Conservation (phyloP, 2,888 invertebrate species). For the Lacanobia oleracea region DNA sequence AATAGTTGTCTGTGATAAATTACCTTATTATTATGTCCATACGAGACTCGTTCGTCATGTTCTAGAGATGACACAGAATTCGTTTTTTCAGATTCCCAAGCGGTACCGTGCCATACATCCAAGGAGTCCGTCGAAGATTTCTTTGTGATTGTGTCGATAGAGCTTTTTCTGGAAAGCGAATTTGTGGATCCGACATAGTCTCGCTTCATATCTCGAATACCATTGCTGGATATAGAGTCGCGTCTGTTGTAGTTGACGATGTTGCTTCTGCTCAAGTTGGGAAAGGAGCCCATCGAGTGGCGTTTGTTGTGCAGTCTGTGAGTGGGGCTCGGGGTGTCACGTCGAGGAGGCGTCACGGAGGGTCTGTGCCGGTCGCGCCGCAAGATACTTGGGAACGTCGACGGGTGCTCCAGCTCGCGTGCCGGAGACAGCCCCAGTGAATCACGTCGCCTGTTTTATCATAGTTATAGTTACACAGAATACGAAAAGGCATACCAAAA, state of each 20-base stretch:
- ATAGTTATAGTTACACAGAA: constrained; percentile 63
- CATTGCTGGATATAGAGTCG: constrained; percentile 83
- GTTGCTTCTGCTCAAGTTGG: constrained; percentile 83
- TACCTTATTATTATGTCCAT: constrained; percentile 85
- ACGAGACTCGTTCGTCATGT: constrained; percentile 89
- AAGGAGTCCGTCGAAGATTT: constrained; percentile 93
- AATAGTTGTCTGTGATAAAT: constrained; percentile 70
- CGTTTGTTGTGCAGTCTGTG: constrained; percentile 82
- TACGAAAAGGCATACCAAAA: constrained; percentile 6
- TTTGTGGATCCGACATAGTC: constrained; percentile 88
- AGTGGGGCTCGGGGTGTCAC: constrained; percentile 88
- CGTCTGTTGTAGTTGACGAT: constrained; percentile 85
- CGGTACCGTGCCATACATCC: constrained; percentile 92
- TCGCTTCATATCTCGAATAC: constrained; percentile 87
- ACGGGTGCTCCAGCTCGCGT: constrained; percentile 93
- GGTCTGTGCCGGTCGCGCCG: constrained; percentile 91
- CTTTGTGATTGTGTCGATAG: constrained; percentile 86
- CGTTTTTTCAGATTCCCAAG: constrained; percentile 93
- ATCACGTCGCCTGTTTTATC: constrained; percentile 89
- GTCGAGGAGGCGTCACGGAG: constrained; percentile 85
- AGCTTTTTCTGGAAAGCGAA: constrained; percentile 88
- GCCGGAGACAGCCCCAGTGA: constrained; percentile 90
- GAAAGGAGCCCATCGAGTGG: constrained; percentile 86
- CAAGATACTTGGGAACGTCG: constrained; percentile 92
- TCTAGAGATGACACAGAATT: constrained; percentile 91